Base-by-base conservation (phyloP, 2,888 invertebrate species). In the Dynastes hyllus region DNA sequence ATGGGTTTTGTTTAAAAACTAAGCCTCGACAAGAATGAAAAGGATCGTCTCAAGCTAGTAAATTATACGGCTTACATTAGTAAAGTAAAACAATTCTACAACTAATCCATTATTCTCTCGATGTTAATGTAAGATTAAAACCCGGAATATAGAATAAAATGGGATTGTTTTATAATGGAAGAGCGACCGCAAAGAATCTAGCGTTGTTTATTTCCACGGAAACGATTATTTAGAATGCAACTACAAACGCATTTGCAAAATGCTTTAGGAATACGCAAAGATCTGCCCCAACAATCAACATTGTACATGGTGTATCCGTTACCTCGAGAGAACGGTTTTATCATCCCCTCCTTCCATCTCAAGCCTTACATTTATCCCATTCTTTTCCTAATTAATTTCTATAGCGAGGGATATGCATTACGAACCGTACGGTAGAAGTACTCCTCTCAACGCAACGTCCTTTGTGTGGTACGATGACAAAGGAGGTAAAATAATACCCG, bases 301-400 rank as follows among this genome's bases (percentile, higher is more conserved):
- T 2, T 8, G 29, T 29, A 22, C 11, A 27, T 22, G 29, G 11
- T 29, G 3, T n/a, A 6, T 61, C 4, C 61, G 22, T 11, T 61
- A 16, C 27, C 22, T 45, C 45, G 45, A 45, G 45, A 45, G 22
- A 8, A 13, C 8, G 22, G 29, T 61, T 29, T 29, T 4, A 4
- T 6, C 45, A 45, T 16, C 67, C 37, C 8, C 16, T 40, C 4
- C 29, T 45, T 40, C 37, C 29, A 61, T 61, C 61, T 61, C 61
- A 2, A 4, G 55, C 11, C 11, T n/a, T 6, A 40, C n/a, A 67
- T 67, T 67, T 40, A 37, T 45, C 16, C 67, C 67, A 67, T 67
- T 67, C 67, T 67, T 67, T 67, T 67, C 67, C 67, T 67, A 67
- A 67, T 67, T 67, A 67, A 67, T 67, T 51, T 53, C 32, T 55